Evolutionary conservation across 2,888 invertebrate species (phyloP), one percentile per base, ranked within the genome.

Genomic region (Osmoderma eremita): DNA sequence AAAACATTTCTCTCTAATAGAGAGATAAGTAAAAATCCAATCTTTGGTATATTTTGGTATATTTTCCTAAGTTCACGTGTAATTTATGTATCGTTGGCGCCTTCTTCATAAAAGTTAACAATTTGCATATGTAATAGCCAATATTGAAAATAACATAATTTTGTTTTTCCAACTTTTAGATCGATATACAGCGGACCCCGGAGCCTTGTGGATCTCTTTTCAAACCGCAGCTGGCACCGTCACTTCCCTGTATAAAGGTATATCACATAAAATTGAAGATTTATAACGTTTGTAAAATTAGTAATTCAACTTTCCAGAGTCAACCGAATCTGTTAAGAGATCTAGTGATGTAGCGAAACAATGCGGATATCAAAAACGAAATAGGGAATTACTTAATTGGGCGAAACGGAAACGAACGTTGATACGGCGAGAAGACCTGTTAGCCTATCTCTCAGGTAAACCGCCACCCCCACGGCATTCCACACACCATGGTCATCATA

Each of bases 201-300:
- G 88, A 70, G 86, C 88, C 69, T 81, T 90, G 68, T 91, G 91
- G 91, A 81, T 90, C 78, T 91, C 91, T 75, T 92, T 92, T 82
- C 91, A 92, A 83, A 91, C 90, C 75, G 91, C 92, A 75, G 91
- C 91, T 75, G 90, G 91, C 67, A 90, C 90, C 72, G 90, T 91
- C 72, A 91, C 92, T 70, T 86, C 89, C 65, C 83, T 92, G 71
- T 92, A 91, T 81, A 91, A 91, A 90, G 91, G 91, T 90, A 81
- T 74, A 77, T 38, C 22, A 18, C 10, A 42, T 24, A 30, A 36
- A 42, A 30, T 61, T 18, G 5, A n/a, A 62, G 22, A 13, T 12
- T 58, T 20, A 24, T 61, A 15, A 38, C 36, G 38, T 53, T 45
- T 30, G 18, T 20, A 51, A 67, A 58, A 45, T 58, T 10, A 24